Evolutionary conservation across 2,113 vertebrate species (phyloP).

Genomic region (Rhynchomys soricoides): DNA sequence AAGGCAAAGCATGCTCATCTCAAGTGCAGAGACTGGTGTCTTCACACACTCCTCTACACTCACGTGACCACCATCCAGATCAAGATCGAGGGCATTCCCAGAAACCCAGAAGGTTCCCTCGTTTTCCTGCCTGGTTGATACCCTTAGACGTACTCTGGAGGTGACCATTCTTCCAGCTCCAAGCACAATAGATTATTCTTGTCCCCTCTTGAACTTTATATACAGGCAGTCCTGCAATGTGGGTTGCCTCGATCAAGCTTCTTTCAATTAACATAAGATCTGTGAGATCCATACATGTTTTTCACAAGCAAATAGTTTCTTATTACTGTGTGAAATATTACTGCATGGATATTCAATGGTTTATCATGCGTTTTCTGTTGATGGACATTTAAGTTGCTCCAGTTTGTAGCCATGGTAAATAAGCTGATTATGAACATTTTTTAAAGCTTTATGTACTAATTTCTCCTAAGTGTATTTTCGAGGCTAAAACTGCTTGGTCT

Average conservation of each 20-base stretch:
- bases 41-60: neutral
- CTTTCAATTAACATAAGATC: neutral
- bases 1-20: neutral
- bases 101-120: neutral
- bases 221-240: neutral
- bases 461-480: slow-evolving; percentile 26
- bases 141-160: neutral
- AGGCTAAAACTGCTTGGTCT: neutral
- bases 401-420: neutral
- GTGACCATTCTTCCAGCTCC: neutral
- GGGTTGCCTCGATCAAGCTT: neutral
- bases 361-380: neutral
- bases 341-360: neutral
- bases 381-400: neutral
- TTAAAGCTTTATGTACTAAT: neutral
- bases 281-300: neutral
- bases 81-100: neutral
- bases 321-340: neutral
- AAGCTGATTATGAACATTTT: neutral
- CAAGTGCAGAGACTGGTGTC: neutral
- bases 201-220: neutral
- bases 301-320: neutral
- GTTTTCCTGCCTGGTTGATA: neutral
- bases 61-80: neutral
- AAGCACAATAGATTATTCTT: neutral